phyloP scores from a whole-genome alignment of 2,888 invertebrate species.

The Leptopilina drosophilae region DNA sequence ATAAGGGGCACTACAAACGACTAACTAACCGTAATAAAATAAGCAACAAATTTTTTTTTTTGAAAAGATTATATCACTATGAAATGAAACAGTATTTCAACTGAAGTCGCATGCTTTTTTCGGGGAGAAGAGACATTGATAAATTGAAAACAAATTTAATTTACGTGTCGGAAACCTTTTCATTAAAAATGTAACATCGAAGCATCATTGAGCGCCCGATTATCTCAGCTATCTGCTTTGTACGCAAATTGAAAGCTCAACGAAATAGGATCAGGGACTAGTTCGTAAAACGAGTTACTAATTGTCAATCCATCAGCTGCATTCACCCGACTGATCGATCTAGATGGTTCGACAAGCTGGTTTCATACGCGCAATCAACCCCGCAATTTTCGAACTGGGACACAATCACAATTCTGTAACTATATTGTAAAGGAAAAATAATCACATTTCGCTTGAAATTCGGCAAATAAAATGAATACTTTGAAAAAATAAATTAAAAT shows the following conservation, averaged over 20 bases:
- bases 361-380: constrained; percentile 23
- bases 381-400: constrained; percentile 21
- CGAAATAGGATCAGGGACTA: constrained; percentile 35
- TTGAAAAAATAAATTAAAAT: neutral
- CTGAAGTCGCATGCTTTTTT: neutral
- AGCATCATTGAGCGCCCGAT: constrained; percentile 5
- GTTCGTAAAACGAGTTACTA: constrained; percentile 31
- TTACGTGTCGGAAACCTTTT: constrained; percentile 4
- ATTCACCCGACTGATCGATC: constrained; percentile 8
- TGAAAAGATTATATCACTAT: too few relatives aligned
- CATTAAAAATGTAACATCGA: constrained; percentile 2
- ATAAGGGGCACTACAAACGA: too few relatives aligned
- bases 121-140: neutral
- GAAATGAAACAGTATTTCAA: too few relatives aligned
- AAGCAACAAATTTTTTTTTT: too few relatives aligned
- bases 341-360: constrained; percentile 26
- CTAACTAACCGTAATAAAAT: too few relatives aligned
- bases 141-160: neutral
- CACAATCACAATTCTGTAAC: constrained; percentile 24
- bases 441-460: neutral
- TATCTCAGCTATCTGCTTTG: constrained; percentile 24
- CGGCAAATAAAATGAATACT: neutral
- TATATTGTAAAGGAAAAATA: neutral
- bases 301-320: constrained; percentile 25
- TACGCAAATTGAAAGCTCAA: constrained; percentile 34